These are phyloP conservation scores for Caenorhabditis elegans DNA, from an alignment of 1,140 invertebrate genomes.

Conservation along the genomic window WBcel235 BX284603.4:4714001-4714500, in stretches of 20 bases:
- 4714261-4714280: too few relatives aligned
- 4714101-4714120: background rate
- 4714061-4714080: background rate
- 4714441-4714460: slow-evolving; percentile 13
- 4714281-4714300: background rate
- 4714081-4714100: background rate
- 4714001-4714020: background rate
- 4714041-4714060: background rate
- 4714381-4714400: background rate
- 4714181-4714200: too few relatives aligned
- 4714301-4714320: slow-evolving; percentile 6
- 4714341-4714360: background rate
- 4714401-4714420: background rate
- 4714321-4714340: slow-evolving; percentile 3
- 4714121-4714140: background rate
- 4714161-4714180: background rate
- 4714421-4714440: slow-evolving; percentile 1
- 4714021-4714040: background rate
- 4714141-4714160: background rate
- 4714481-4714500: background rate
- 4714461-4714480: slow-evolving; percentile 2
- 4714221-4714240: background rate
- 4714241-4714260: background rate
- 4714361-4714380: background rate
- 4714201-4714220: background rate